These are phyloP conservation scores for Drosophila bipectinata DNA, from an alignment of 1,140 invertebrate species.

Conservation along the genomic window DNA sequence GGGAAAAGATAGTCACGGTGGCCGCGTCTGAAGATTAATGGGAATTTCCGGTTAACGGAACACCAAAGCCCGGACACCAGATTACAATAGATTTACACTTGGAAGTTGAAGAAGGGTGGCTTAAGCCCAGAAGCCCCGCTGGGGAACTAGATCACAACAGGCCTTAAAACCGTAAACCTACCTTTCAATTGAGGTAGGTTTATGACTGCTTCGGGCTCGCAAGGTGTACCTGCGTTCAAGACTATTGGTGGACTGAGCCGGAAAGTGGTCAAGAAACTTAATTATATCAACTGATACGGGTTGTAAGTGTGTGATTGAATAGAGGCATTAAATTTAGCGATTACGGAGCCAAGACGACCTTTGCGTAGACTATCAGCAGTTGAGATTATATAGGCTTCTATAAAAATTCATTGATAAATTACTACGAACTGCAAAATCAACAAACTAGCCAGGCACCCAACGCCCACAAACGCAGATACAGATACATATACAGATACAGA, in stretches of 20 bases:
- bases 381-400: slow-evolving; percentile 42
- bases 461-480: slow-evolving; percentile 4
- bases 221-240: slow-evolving; percentile 10
- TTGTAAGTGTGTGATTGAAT: slow-evolving; percentile 35
- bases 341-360: slow-evolving; percentile 41
- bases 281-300: slow-evolving; percentile 34
- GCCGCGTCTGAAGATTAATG: not conserved
- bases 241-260: slow-evolving; percentile 35
- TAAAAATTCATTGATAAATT: slow-evolving; percentile 75
- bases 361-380: slow-evolving; percentile 24
- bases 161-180: not conserved
- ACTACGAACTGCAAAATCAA: slow-evolving; percentile 57
- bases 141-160: not conserved
- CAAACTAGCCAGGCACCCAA: slow-evolving; percentile 6
- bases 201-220: not conserved
- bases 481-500: slow-evolving; percentile 6
- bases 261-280: not conserved
- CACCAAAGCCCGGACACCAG: not conserved
- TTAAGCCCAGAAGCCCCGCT: too few relatives aligned
- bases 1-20: not conserved
- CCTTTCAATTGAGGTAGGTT: slow-evolving; percentile 26
- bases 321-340: slow-evolving; percentile 60
- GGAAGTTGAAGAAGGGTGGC: too few relatives aligned
- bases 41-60: not conserved
- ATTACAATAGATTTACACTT: not conserved